Base-by-base conservation (phyloP, 2,888 invertebrate genomes). In the Caenorhabditis sp. region DNA sequence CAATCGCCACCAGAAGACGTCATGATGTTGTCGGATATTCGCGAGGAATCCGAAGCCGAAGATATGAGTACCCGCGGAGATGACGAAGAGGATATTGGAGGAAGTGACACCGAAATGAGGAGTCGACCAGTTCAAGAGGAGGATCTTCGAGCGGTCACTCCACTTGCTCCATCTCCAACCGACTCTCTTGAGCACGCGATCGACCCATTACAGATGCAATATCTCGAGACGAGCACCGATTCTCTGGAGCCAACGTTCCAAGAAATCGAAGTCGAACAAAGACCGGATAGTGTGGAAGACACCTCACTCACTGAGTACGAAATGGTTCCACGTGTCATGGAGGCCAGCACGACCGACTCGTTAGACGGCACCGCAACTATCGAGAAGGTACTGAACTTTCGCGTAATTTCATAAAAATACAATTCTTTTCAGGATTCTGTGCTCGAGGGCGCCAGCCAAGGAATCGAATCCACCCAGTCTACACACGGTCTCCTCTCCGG, bases 1-100 rank as follows among this genome's bases (percentile, higher is more conserved):
- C 80, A 80, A 51, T 80, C 82, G 16, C 84, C 88, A 16, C 82
- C 86, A 22, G 88, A 86, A 26, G 91, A 91, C 61, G 89, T 90
- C n/a, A 92, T 92, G 92, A 88, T 91, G 84, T 80, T 92, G 35
- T 90, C 90, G 14, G 91, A 92, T 66, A 92, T 92, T 31, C 83
- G 89, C 12, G 92, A 92, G 66, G 92, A 92, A 74, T 88, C 88
- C 16, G 92, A 92, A 77, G 89, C 89, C 1, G 92, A 92, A 59
- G 92, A 91, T 54, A 92, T 92, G 91, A 92, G 91, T 74, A 87
- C 86, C 12, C 85, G 89, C 0, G 92, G 89, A 19, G 91, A 91
- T 58, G 91, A 91, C 44, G 92, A 92, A 56, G 89, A 90, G 8
- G 90, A 88, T 8, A 86, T 80, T 10, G 82, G 76, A 10, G 89